Evolutionary conservation across 2,113 vertebrate species (phyloP), one percentile per base, ranked within the genome.

Genomic region (Perca flavescens): DNA sequence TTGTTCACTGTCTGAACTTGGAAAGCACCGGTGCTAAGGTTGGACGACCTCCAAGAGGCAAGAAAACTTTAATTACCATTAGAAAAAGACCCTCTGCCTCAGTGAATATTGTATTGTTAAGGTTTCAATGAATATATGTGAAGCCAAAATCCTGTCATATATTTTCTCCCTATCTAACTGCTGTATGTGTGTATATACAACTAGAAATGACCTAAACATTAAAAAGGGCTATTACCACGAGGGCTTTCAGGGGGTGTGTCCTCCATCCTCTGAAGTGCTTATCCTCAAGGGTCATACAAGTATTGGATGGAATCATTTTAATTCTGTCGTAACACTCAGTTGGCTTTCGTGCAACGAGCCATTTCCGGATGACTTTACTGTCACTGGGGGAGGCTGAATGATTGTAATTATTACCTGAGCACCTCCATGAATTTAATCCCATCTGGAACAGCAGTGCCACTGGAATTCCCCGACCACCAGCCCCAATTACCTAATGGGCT

Each of bases 331-430:
- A 88, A 77, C 74, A 79, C 62, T 83, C 40, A 47, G n/a, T 25
- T 61, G 52, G 77, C 80, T 74, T 67, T 70, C 6, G 11, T 60
- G 70, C 77, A 81, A 64, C 16, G 8, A 80, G 53, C 64, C 68
- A 65, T 85, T 61, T 57, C 54, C 10, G 11, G 34, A 78, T 74
- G 36, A 67, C 69, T 83, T 86, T 69, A 79, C 79, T 80, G 72
- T 67, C 76, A 82, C 34, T 68, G 11, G 46, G 63, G 88, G 77
- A 84, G 57, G 58, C 56, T 57, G 62, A 87, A 82, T 83, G 80
- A 85, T 74, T 74, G 77, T 75, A 85, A 86, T 90, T 85, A 90
- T 85, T 82, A 85, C 77, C 77, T 71, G 62, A 88, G 84, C 73
- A 76, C 77, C 58, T 64, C 62, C 21, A 78, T 88, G 78, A 82